Conservation (phyloP, 1,140 invertebrate species). For the Argopecten irradians region DNA sequence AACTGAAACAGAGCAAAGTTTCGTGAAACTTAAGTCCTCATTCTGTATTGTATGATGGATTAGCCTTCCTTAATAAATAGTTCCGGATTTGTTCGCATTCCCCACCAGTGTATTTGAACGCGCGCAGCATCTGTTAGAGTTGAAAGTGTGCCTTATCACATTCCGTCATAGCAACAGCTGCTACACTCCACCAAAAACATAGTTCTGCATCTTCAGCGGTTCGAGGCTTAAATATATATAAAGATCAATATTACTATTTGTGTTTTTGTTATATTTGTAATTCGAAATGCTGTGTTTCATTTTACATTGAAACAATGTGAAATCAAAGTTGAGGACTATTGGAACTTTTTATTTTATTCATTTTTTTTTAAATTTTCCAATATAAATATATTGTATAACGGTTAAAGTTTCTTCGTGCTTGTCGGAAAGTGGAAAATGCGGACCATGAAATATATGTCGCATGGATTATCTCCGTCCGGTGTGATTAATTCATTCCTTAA, state of each 20-base stretch:
- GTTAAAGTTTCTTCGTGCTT: neutral
- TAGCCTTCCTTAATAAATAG: neutral
- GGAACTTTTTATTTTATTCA: too few relatives aligned
- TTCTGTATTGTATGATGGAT: neutral
- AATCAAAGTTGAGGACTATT: too few relatives aligned
- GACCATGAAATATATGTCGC: neutral
- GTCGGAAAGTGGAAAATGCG: neutral
- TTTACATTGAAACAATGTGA: neutral
- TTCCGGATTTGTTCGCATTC: neutral
- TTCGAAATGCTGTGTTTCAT: neutral
- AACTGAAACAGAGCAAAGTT: neutral
- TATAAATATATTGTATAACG: too few relatives aligned
- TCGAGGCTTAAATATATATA: neutral
- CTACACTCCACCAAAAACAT: neutral
- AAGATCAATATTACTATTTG: neutral
- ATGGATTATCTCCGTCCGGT: neutral
- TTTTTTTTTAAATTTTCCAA: too few relatives aligned
- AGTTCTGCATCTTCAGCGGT: neutral
- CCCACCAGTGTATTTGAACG: neutral
- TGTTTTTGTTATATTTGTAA: neutral
- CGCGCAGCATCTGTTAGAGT: constrained; percentile 11
- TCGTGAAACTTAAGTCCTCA: neutral
- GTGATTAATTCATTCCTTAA: neutral
- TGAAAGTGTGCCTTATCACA: constrained; percentile 9
- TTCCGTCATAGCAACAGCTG: constrained; percentile 20